Conservation (phyloP, 2,888 invertebrate genomes). For the Pasiphila rectangulata region DNA sequence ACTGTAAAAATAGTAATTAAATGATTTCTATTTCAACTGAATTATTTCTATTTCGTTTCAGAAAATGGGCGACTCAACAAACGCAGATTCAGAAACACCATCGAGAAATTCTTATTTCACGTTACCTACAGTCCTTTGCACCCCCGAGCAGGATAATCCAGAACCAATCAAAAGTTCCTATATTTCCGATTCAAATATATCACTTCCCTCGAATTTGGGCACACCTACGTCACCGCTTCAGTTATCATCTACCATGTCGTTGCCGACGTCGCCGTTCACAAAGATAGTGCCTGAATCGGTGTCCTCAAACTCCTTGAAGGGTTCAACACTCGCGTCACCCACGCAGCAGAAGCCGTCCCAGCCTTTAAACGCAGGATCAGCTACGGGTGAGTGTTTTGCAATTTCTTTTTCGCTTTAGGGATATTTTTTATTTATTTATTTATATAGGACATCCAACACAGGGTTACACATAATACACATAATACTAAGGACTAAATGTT, state of each 20-base stretch:
- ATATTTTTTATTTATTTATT: too few species aligned
- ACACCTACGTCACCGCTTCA: slow-evolving; percentile 66
- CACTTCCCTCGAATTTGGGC: slow-evolving; percentile 63
- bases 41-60: too few species aligned
- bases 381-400: slow-evolving; percentile 61
- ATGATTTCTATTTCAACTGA: too few species aligned
- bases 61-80: slow-evolving; percentile 58
- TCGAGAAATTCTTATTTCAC: slow-evolving; percentile 55
- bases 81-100: slow-evolving; percentile 42
- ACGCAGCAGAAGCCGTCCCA: slow-evolving; percentile 40
- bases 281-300: slow-evolving; percentile 49
- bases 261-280: slow-evolving; percentile 62
- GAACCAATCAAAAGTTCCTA: slow-evolving; percentile 47
- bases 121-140: slow-evolving; percentile 67
- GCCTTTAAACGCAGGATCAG: slow-evolving; percentile 53
- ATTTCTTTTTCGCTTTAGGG: background rate
- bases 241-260: slow-evolving; percentile 62
- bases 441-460: too few species aligned
- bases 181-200: slow-evolving; percentile 64
- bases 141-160: slow-evolving; percentile 48
- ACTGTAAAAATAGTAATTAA: too few species aligned
- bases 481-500: too few species aligned
- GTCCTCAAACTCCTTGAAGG: slow-evolving; percentile 49
- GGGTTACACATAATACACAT: too few species aligned
- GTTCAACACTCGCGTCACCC: slow-evolving; percentile 37